Evolutionary conservation across 2,888 invertebrate species (phyloP), one percentile per base, ranked within the genome.

Genomic region (Ochlodes sylvanus): DNA sequence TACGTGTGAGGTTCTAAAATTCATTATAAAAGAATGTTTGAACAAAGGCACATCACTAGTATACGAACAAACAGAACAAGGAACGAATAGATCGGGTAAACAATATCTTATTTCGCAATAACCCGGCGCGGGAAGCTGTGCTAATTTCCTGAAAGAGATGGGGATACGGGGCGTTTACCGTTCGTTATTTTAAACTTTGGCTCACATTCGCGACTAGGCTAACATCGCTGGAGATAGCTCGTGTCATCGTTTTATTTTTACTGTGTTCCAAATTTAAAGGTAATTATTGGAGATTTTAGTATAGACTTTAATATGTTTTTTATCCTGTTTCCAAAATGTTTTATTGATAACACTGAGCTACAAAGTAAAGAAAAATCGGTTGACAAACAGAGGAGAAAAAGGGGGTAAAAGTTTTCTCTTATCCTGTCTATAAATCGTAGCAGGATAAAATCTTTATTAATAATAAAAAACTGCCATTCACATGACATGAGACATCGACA

Each of bases 81-180:
- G 83, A 87, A 84, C 85, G 87, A 85, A 86, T 84, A 88, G 89
- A 89, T 90, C 85, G 88, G 83, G 85, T 88, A 86, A 90, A 92
- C 90, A 92, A 92, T 92, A 92, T 92, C 92, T 92, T 92, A 90
- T 91, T 91, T 91, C 84, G 87, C 87, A 85, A 90, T 91, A 90
- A 90, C 90, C 91, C 90, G 81, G 81, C 82, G 84, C 71, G 74
- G 87, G 89, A 89, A 87, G 88, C 85, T 83, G 78, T 87, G 88
- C 90, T 91, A 92, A 93, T 93, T 93, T 92, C 92, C 92, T 92
- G 91, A 82, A 81, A 84, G 87, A 85, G 91, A 92, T 90, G 89
- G 84, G 84, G 72, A 71, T 71, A 78, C 77, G 77, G 83, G 82
- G 76, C 84, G 83, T 74, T 82, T 79, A 83, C 79, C 79, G 81